phyloP scores from a whole-genome alignment of 1,140 invertebrate species.

The Zelostemma sp. region DNA sequence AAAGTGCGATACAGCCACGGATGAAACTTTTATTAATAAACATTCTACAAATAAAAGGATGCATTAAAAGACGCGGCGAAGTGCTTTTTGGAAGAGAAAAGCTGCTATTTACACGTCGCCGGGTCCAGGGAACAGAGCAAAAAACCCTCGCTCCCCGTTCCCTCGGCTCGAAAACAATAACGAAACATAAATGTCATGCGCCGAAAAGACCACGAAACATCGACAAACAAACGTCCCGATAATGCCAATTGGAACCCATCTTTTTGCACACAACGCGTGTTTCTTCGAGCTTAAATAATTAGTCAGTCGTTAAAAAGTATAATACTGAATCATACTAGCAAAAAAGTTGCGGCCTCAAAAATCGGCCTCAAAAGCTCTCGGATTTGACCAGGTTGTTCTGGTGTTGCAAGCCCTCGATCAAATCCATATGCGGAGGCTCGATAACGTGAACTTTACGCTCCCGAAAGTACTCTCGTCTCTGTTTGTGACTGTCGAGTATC shows the following conservation, averaged over 20 bases:
- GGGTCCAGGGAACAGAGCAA: too few relatives aligned
- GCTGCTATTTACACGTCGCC: too few relatives aligned
- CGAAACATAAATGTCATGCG: too few relatives aligned
- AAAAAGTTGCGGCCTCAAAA: neutral
- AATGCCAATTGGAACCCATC: neutral
- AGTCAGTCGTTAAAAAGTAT: conserved; percentile 25
- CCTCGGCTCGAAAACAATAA: too few relatives aligned
- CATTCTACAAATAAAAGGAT: too few relatives aligned
- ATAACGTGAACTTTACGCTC: conserved; percentile 65
- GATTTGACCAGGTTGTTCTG: conserved; percentile 71
- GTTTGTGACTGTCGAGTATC: conserved; percentile 62
- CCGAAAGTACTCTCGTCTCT: conserved; percentile 64
- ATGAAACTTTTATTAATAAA: too few relatives aligned
- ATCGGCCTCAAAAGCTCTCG: conserved; percentile 67
- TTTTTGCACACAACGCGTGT: conserved; percentile 2
- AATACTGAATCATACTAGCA: neutral
- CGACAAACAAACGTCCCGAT: too few relatives aligned
- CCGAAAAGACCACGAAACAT: too few relatives aligned
- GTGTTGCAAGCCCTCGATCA: conserved; percentile 65
- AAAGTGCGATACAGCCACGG: too few relatives aligned
- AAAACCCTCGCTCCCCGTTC: too few relatives aligned
- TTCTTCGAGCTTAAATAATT: conserved; percentile 11
- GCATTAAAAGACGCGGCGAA: too few relatives aligned
- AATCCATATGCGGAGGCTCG: conserved; percentile 60
- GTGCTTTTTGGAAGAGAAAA: too few relatives aligned